Percentiles rank a stretch among this genome's conserved stretches.
Conservation (phyloP, 2,113 vertebrate species). For the Rana temporaria region DNA sequence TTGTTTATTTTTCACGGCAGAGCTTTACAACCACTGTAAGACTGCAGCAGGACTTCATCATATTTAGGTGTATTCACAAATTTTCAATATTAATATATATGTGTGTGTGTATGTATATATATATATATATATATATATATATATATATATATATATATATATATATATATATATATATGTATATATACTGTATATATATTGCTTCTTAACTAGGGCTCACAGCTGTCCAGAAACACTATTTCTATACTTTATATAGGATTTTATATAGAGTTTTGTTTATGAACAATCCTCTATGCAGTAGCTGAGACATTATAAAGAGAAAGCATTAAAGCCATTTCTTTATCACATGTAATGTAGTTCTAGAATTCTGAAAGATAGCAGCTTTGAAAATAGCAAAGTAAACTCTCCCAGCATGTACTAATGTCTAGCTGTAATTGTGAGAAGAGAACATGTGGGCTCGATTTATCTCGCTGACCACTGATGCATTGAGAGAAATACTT, state of each 20-base stretch:
- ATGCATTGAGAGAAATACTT: slow-evolving; percentile 1
- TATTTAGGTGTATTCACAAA: no score
- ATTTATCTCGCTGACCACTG: slow-evolving; percentile 28
- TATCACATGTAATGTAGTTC: background rate
- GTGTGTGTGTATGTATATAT: no score
- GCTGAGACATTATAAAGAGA: background rate
- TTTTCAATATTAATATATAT: no score
- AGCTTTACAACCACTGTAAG: no score
- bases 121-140: no score
- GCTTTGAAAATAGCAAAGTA: slow-evolving; percentile 17
- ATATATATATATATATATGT: no score
- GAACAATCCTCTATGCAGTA: background rate
- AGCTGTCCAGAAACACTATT: no score
- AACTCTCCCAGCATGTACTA: slow-evolving; percentile 46
- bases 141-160: no score
- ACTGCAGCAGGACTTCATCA: no score
- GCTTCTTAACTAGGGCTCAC: no score
- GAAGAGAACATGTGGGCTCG: slow-evolving; percentile 49
- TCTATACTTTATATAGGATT: background rate
- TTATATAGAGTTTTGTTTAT: background rate
- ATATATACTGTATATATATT: no score
- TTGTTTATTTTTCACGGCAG: no score
- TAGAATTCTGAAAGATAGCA: background rate
- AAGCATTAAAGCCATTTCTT: background rate
- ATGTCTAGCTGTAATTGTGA: slow-evolving; percentile 58